Evolutionary conservation across 2,888 invertebrate species (phyloP), one percentile per base, ranked within the genome.

Genomic region (Caenorhabditis drosophilae): DNA sequence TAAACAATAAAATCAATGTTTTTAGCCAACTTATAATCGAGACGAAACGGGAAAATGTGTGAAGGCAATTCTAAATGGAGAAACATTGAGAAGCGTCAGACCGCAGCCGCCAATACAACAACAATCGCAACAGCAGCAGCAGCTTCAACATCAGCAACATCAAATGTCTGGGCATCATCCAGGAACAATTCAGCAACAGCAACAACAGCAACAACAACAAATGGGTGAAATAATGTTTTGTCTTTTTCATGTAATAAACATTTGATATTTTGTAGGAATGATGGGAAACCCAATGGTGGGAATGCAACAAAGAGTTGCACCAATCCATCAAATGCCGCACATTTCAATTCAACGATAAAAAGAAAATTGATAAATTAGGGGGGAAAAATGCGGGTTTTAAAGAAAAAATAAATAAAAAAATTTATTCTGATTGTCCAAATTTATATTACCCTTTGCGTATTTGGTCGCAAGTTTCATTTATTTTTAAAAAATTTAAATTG

Each of bases 1-100:
- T n/a, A n/a, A n/a, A n/a, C n/a, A n/a, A n/a, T n/a, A n/a, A n/a
- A n/a, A n/a, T n/a, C n/a, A n/a, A n/a, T n/a, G n/a, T n/a, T n/a
- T n/a, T n/a, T 54, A 75, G 75, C 67, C 67, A 18, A 67, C 76
- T 3, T 61, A 60, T 52, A 64, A 42, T 20, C 40, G 38, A 1
- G 67, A 63, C 2, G 76, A 78, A 36, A 78, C 78, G 1, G 52
- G 31, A n/a, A 59, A 61, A 40, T 31, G 77, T 22, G 77, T 74
- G 11, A 62, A 73, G 38, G 70, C 71, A 0, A 55, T 78, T 6
- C 55, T 73, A 41, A 57, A 52, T 4, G 78, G 78, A 22, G 75
- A 77, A 31, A 58, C 54, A 15, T 50, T 77, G 31, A 55, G 59
- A 23, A 49, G 49, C 25, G 40, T 18, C 4, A 41, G 67, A 20